These are phyloP conservation scores for Hybognathus amarus DNA, from an alignment of 2,797 vertebrate species.

Conservation along the genomic window DNA sequence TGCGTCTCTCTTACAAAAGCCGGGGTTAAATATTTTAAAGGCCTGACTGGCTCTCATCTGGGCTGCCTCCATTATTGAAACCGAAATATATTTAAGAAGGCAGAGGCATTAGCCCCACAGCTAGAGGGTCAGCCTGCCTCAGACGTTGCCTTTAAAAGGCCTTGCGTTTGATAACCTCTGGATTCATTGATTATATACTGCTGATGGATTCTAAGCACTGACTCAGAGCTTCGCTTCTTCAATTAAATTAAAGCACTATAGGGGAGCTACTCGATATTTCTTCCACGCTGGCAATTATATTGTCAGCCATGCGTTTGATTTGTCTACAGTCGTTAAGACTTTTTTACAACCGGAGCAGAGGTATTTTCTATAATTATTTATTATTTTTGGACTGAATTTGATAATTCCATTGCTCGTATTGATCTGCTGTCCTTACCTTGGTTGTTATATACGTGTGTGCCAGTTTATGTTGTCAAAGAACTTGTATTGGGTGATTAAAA, in stretches of 20 bases:
- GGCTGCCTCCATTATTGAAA: slow-evolving; percentile 34
- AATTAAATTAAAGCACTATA: slow-evolving; percentile 42
- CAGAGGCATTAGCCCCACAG: slow-evolving; percentile 16
- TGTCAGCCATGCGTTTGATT: slow-evolving; percentile 38
- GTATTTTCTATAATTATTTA: slow-evolving; percentile 44
- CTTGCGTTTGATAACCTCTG: slow-evolving; percentile 40
- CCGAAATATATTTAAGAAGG: slow-evolving; percentile 33
- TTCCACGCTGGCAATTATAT: slow-evolving; percentile 24
- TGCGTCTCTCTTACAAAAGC: slow-evolving; percentile 46
- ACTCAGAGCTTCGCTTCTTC: slow-evolving; percentile 47
- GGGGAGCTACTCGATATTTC: slow-evolving; percentile 38
- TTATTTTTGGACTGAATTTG: slow-evolving; percentile 33
- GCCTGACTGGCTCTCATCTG: slow-evolving; percentile 30
- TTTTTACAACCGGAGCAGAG: slow-evolving; percentile 32
- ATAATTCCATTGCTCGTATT: slow-evolving; percentile 29
- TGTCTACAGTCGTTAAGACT: slow-evolving; percentile 34
- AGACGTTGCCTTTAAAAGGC: slow-evolving; percentile 14
- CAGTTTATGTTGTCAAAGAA: background rate
- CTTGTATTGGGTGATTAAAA: slow-evolving; percentile 1
- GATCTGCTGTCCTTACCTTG: slow-evolving; percentile 17
- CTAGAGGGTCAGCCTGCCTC: slow-evolving; percentile 3
- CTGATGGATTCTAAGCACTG: slow-evolving; percentile 37
- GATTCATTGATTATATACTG: slow-evolving; percentile 40
- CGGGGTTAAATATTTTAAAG: slow-evolving; percentile 62
- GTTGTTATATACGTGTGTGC: background rate